Base-by-base conservation (phyloP, 1,140 invertebrate species). In the Chlorops oryzae region DNA sequence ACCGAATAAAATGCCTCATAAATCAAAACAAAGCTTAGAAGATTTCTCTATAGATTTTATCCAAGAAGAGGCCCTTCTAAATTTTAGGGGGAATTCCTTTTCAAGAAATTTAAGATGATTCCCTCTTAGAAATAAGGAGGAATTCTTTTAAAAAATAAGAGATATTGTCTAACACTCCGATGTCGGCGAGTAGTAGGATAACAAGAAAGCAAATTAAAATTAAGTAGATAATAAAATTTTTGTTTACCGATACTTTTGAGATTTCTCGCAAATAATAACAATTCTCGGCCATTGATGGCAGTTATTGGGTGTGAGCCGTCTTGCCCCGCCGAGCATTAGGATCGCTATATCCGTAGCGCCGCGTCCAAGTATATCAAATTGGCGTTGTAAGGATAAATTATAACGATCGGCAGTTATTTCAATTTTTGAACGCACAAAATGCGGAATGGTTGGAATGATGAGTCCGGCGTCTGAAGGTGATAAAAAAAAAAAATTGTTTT, bases 271-370 rank as follows among this genome's bases (percentile, higher is more conserved):
- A 3, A 92, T 69, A 3, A 88, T 78, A 18, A 86, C 82, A 17
- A 91, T 85, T 12, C 79, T 81, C 18, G 88, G 88, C 74, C 81
- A 80, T 63, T 91, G 89, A 63, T 92, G 89, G 15, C 78, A 78
- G 67, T 91, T 92, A 49, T 83, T 80, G n/a, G 87, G 87, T 59
- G 85, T 85, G 38, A 90, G 72, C 32, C 83, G 74, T 47, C 81
- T 81, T 47, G 80, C 82, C 3, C 88, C 88, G 10, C 89, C 89
- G 10, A 90, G 62, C 7, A 91, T 63, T 53, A 88, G 86, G 1
- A 92, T 74, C 32, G 83, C 81, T 72, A 90, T 84, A 72, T 92
- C 89, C 46, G 82, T 79, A 23, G 86, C 82, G 13, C 85, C 86
- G 25, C 88, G 75, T 3, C 87, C 88, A 50, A 89, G 76, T 39